phyloP scores from a whole-genome alignment of 2,113 vertebrate species.

The Pyxicephalus adspersus region DNA sequence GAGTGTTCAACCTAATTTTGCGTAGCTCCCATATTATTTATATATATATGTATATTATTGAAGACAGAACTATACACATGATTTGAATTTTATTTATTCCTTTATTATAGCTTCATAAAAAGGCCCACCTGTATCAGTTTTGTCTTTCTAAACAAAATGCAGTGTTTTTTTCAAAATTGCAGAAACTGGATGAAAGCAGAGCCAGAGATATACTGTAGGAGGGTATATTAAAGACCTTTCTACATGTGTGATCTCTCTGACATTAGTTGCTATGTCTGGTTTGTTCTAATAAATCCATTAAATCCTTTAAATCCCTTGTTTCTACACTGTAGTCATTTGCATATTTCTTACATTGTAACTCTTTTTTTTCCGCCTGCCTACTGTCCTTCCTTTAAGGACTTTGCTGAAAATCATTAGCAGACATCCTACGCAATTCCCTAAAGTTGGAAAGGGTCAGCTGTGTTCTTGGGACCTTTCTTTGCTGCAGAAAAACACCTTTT shows the following conservation, averaged over 20 bases:
- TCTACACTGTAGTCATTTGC: not conserved
- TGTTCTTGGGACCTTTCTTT: not conserved
- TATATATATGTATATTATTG: too few species aligned
- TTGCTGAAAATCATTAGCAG: constrained; percentile 23
- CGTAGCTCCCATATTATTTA: too few species aligned
- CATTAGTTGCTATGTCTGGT: not conserved
- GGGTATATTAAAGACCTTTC: not conserved
- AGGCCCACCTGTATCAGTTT: too few species aligned
- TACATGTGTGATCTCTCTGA: not conserved
- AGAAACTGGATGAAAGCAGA: not conserved
- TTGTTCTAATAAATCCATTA: not conserved
- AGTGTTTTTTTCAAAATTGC: not conserved
- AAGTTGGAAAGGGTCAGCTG: not conserved
- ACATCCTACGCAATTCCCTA: constrained; percentile 16
- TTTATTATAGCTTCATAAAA: too few species aligned
- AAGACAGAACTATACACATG: too few species aligned
- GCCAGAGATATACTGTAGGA: not conserved
- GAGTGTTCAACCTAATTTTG: too few species aligned
- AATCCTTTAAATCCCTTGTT: constrained; percentile 14
- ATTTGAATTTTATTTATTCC: too few species aligned
- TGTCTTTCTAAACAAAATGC: too few species aligned
- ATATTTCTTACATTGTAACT: constrained; percentile 8
- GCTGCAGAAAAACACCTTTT: not conserved
- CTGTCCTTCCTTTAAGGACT: constrained; percentile 44
- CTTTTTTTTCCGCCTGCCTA: not conserved